Percentiles rank a stretch among this genome's conserved stretches.
These are phyloP conservation scores for Drosophila chauvacae DNA, from an alignment of 1,140 invertebrate genomes.

Conservation along the genomic window DNA sequence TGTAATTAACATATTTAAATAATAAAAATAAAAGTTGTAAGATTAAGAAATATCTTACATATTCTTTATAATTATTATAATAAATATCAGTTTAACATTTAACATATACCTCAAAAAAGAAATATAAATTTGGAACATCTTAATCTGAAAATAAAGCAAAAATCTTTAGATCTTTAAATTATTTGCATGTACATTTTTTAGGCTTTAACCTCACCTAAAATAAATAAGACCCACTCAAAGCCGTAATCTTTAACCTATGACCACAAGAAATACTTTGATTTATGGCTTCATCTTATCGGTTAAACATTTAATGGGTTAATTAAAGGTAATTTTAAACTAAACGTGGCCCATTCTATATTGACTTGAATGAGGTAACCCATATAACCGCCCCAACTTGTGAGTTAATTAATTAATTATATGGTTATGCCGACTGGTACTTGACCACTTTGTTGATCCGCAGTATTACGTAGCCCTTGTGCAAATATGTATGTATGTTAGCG, in stretches of 20 bases:
- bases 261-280: neutral
- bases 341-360: neutral
- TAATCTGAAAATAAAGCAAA: too few relatives aligned
- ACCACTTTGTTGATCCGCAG: neutral
- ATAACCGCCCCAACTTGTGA: neutral
- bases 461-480: neutral
- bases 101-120: too few relatives aligned
- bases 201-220: too few relatives aligned
- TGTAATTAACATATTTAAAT: too few relatives aligned
- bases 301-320: neutral
- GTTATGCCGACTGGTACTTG: neutral
- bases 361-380: neutral
- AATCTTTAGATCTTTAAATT: too few relatives aligned
- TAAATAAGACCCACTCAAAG: neutral
- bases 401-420: conserved; percentile 6
- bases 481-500: neutral
- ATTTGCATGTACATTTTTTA: neutral
- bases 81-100: too few relatives aligned
- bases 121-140: too few relatives aligned
- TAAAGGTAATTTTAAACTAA: neutral
- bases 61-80: too few relatives aligned
- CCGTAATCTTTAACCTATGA: neutral
- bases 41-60: too few relatives aligned
- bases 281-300: neutral
- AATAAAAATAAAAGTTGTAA: too few relatives aligned